Base-by-base conservation (phyloP, 2,113 vertebrate species). In the Gasterosteus aculeatus region DNA sequence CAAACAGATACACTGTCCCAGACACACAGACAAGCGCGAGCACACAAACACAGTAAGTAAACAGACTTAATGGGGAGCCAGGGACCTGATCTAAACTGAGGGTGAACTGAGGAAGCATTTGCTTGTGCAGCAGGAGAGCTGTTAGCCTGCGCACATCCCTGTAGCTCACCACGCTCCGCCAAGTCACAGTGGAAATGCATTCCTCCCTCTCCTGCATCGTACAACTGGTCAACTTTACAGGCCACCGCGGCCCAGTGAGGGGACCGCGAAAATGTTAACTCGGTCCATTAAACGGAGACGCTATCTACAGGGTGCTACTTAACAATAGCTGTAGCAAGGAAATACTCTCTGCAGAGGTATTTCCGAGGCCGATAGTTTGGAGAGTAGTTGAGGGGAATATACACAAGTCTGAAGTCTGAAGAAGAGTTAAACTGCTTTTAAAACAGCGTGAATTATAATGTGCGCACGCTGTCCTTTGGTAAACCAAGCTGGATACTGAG, bases 61-160 rank as follows among this genome's bases (percentile, higher is more conserved):
- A 88, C 85, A 88, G 69, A 82, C 69, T 72, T 90, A 91, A 89
- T 87, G 63, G 85, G 78, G 47, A 83, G 69, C 82, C 69, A 68
- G 89, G 86, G 87, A 89, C 66, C 46, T 72, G 81, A 78, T 81
- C 81, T 84, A 70, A 88, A 88, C 78, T 54, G 63, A 77, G 47
- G 71, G 33, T 80, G 80, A 81, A 81, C 65, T 73, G 72, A 80
- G 70, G 73, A 84, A 84, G 66, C 58, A 57, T 88, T 85, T 82
- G 47, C 62, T 64, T 31, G 72, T 84, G 85, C 80, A 82, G 75
- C 73, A 84, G 77, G 73, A 85, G 81, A 84, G 77, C 64, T 63
- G 59, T 69, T 80, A 77, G 84, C 72, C 75, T 82, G 75, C 70
- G 65, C 75, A 73, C 70, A 76, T 78, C 64, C 69, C 67, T 60